Conservation (phyloP, 2,797 vertebrate species). For the Microcaecilia unicolor region DNA sequence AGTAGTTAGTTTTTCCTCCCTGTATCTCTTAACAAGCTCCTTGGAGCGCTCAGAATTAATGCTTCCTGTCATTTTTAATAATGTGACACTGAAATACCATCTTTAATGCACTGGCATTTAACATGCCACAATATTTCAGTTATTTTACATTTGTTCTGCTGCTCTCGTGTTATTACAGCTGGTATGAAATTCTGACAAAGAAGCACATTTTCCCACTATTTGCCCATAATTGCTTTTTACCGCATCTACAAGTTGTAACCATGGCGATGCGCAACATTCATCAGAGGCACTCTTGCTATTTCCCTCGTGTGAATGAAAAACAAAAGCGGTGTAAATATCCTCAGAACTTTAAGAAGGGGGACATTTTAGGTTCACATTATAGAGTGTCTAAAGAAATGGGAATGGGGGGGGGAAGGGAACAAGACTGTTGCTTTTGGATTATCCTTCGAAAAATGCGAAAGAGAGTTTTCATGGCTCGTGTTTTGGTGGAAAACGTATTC, state of each 20-base stretch:
- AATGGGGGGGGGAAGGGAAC: slow-evolving; percentile 7
- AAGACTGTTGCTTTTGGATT: slow-evolving; percentile 9
- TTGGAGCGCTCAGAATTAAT: slow-evolving; percentile 60
- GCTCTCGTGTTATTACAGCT: slow-evolving; percentile 72
- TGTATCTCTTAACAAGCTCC: slow-evolving; percentile 45
- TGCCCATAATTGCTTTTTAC: slow-evolving; percentile 75
- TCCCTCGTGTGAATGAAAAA: slow-evolving; percentile 55
- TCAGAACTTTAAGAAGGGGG: slow-evolving; percentile 35
- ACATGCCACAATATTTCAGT: slow-evolving; percentile 64
- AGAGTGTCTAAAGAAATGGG: slow-evolving; percentile 21
- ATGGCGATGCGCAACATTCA: slow-evolving; percentile 67
- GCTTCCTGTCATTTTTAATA: slow-evolving; percentile 65
- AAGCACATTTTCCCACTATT: slow-evolving; percentile 63
- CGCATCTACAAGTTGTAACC: slow-evolving; percentile 70
- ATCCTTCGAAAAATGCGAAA: slow-evolving; percentile 21
- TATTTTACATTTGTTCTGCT: slow-evolving; percentile 61
- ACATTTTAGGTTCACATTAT: slow-evolving; percentile 2
- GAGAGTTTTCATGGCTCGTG: slow-evolving; percentile 14
- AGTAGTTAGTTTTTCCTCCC: slow-evolving; percentile 25
- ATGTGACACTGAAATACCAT: slow-evolving; percentile 57
- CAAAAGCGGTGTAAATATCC: slow-evolving; percentile 40
- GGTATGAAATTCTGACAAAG: slow-evolving; percentile 76
- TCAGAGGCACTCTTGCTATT: slow-evolving; percentile 73
- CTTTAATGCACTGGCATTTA: slow-evolving; percentile 61
- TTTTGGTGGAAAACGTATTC: slow-evolving; percentile 16